These are phyloP conservation scores for Scrobipalpa atriplicella DNA, from an alignment of 2,888 invertebrate genomes.

Conservation along the genomic window DNA sequence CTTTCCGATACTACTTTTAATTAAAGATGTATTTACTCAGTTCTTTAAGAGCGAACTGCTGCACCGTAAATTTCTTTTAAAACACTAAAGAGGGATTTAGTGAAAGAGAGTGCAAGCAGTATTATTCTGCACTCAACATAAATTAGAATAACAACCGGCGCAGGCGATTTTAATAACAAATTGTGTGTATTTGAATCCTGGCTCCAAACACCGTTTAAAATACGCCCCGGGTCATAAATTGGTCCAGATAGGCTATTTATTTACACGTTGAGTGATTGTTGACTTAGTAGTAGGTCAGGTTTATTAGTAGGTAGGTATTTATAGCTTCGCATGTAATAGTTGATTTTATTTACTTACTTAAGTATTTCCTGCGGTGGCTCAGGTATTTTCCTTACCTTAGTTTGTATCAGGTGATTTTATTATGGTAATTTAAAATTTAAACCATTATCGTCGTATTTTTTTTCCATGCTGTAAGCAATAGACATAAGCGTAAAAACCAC, in stretches of 20 bases:
- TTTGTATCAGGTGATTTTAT: too few species aligned
- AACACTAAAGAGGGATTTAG: slow-evolving; percentile 11
- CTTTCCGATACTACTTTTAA: too few species aligned
- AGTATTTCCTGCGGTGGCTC: too few species aligned
- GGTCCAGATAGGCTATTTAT: neutral
- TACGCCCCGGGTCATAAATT: neutral
- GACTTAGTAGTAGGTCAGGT: neutral
- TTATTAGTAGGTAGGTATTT: neutral
- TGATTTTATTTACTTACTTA: too few species aligned
- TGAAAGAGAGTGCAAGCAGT: neutral
- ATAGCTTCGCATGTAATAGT: too few species aligned
- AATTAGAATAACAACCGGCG: slow-evolving; percentile 20
- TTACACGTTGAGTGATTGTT: neutral
- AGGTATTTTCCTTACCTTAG: too few species aligned
- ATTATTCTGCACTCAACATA: slow-evolving; percentile 27
- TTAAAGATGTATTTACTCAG: too few species aligned
- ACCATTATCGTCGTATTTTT: too few species aligned
- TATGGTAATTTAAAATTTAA: too few species aligned
- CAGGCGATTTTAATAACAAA: slow-evolving; percentile 30
- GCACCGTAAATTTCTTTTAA: slow-evolving; percentile 8
- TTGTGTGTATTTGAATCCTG: slow-evolving; percentile 16
- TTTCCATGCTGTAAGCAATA: too few species aligned
- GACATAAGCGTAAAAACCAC: too few species aligned
- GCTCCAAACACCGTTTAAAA: slow-evolving; percentile 7
- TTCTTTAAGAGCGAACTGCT: neutral